Evolutionary conservation across 2,113 vertebrate genomes (phyloP), one percentile per base, ranked within the genome.

Genomic region (Sebastes fasciatus): DNA sequence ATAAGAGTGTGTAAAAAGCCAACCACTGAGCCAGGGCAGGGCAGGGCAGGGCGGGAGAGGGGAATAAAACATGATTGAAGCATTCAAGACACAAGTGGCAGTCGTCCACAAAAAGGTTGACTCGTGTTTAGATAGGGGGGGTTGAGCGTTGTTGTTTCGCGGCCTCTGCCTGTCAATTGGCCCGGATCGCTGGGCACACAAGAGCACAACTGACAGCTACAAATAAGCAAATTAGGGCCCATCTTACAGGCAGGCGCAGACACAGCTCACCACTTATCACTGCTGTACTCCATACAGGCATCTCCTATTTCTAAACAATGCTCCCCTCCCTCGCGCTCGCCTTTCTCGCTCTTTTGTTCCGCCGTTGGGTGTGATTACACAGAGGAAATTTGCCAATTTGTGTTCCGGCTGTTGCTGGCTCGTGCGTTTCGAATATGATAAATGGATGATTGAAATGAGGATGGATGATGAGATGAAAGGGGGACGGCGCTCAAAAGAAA

Each of bases 201-300:
- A 88, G 78, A 87, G 66, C 80, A 72, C 67, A 83, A 80, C 63
- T 86, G 86, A 91, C 86, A 87, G 80, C 63, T 74, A 86, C 89
- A 91, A 90, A 91, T 87, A 90, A 80, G 75, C 79, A 87, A 91
- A 91, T 91, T 88, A 91, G 61, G 23, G 10, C 55, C 77, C 19
- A 64, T 79, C 84, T 79, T 58, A 60, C 58, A 14, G 34, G 52
- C 77, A 77, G 71, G 62, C 43, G 65, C 26, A 42, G 67, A 79
- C 40, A 62, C 69, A 86, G 74, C 68, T 70, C 34, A 23, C 69
- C 61, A 64, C 78, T 89, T 83, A 79, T 84, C 82, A 68, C 82
- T 73, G 76, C 74, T 65, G 52, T 16, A 26, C 77, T 77, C 60
- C 68, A 88, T 52, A 74, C 79, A 76, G 80, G 75, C 73, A 67